phyloP scores from a whole-genome alignment of 2,113 vertebrate genomes.

The Tauraco erythrolophus region DNA sequence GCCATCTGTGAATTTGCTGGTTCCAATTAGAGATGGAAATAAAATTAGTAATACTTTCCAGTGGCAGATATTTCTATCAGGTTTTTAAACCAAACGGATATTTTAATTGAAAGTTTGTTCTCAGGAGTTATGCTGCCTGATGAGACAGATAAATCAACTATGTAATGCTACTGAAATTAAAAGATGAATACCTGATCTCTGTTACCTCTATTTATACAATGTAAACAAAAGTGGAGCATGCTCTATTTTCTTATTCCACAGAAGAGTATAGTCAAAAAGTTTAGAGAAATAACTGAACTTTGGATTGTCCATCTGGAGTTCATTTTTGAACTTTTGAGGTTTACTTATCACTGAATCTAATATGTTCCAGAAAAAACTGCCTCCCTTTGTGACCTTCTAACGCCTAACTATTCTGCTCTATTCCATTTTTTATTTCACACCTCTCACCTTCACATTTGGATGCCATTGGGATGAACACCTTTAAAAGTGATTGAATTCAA shows the following conservation, averaged over 20 bases:
- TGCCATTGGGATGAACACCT: background rate
- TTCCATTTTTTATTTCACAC: slow-evolving; percentile 42
- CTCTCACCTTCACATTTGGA: slow-evolving; percentile 34
- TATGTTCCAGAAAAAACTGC: slow-evolving; percentile 10
- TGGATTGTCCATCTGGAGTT: background rate
- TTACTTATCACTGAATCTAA: slow-evolving; percentile 11
- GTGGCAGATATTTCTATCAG: background rate
- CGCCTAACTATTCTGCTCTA: slow-evolving; percentile 2
- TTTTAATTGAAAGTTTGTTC: background rate
- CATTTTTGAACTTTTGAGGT: slow-evolving; percentile 21
- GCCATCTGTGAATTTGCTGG: background rate
- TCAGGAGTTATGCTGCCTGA: background rate
- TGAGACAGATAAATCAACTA: background rate
- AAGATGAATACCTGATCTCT: background rate
- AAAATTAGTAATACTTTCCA: background rate
- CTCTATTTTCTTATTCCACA: background rate
- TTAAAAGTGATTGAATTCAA: slow-evolving; percentile 45
- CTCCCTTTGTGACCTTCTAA: slow-evolving; percentile 6
- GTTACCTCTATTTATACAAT: background rate
- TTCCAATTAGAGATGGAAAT: background rate
- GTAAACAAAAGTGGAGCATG: background rate
- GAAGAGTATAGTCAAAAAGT: background rate
- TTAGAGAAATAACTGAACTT: background rate
- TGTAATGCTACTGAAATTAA: background rate
- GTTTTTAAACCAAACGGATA: background rate